Evolutionary conservation across 2,797 vertebrate species (phyloP).

Genomic region (Macropus fuliginosus): DNA sequence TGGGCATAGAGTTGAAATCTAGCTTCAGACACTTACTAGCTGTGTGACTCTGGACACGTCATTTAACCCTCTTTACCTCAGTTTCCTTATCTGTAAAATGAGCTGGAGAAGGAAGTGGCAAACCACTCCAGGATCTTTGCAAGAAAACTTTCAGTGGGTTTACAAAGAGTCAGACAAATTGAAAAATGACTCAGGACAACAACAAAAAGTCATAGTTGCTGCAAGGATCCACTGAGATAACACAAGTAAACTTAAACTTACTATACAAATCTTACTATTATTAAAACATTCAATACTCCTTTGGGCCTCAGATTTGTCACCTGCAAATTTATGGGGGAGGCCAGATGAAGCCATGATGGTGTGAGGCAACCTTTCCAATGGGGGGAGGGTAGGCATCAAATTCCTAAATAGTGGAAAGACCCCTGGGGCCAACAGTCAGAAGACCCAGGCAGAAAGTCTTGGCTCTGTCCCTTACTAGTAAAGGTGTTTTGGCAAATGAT

Average conservation of each 20-base stretch:
- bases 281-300: background rate
- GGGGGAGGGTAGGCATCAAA: background rate
- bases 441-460: background rate
- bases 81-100: background rate
- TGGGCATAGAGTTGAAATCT: background rate
- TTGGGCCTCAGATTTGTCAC: background rate
- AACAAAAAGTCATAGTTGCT: background rate
- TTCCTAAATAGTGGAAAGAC: background rate
- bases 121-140: background rate
- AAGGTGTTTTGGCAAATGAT: background rate
- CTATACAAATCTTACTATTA: background rate
- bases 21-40: background rate
- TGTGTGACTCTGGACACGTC: background rate
- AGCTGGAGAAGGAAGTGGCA: background rate
- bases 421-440: background rate
- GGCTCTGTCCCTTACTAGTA: background rate
- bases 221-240: background rate
- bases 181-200: background rate
- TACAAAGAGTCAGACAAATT: background rate
- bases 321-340: background rate
- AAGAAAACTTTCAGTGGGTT: background rate
- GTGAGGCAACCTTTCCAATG: background rate
- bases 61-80: background rate
- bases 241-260: background rate
- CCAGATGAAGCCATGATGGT: background rate